Conservation (phyloP, 2,797 vertebrate species). For the Prionace glauca region DNA sequence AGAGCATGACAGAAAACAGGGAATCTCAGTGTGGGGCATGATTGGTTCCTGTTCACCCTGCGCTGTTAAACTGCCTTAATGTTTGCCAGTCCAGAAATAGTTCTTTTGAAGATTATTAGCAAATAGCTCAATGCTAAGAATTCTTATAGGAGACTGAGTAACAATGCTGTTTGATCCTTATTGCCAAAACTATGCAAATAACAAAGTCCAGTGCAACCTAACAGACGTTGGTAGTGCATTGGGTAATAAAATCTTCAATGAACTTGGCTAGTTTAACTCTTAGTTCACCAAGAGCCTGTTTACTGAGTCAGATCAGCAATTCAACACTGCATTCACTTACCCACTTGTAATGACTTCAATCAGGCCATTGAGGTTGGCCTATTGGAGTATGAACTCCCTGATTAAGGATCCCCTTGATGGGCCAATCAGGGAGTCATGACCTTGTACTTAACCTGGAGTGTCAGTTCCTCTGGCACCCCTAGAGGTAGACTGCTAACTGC, state of each 20-base stretch:
- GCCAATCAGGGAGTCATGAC: too few relatives aligned
- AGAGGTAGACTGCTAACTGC: too few relatives aligned
- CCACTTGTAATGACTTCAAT: not conserved
- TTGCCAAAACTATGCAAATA: slow-evolving; percentile 8
- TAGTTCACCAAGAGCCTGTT: not conserved
- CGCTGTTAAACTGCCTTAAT: not conserved
- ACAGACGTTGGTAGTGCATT: not conserved
- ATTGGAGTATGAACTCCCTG: too few relatives aligned
- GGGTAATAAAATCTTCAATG: not conserved
- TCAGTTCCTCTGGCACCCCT: too few relatives aligned
- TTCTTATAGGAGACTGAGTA: not conserved
- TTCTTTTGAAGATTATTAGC: slow-evolving; percentile 19
- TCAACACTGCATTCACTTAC: not conserved
- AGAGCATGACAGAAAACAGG: slow-evolving; percentile 4
- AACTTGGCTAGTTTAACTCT: not conserved
- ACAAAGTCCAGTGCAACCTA: slow-evolving; percentile 11
- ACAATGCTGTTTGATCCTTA: not conserved
- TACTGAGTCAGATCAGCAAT: not conserved
- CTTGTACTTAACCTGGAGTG: too few relatives aligned
- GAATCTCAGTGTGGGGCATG: not conserved
- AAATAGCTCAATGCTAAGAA: slow-evolving; percentile 5
- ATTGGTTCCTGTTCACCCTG: not conserved
- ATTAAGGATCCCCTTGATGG: too few relatives aligned
- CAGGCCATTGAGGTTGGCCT: too few relatives aligned
- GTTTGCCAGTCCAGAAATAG: slow-evolving; percentile 9